Percentiles rank a stretch among this genome's conserved stretches.
phyloP scores from a whole-genome alignment of 2,888 invertebrate genomes.

The Zaprionus lineosus region DNA sequence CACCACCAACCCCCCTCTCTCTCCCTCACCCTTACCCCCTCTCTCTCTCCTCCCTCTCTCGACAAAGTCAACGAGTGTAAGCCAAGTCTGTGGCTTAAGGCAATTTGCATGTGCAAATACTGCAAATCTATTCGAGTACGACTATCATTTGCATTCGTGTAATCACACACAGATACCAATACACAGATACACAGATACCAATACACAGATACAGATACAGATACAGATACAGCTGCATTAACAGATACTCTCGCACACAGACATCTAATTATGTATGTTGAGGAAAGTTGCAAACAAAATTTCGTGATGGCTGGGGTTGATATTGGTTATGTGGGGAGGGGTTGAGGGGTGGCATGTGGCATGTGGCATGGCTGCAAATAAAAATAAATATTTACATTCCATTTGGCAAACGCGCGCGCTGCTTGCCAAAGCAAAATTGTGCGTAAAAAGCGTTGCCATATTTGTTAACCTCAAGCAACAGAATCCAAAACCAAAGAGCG shows the following conservation, averaged over 20 bases:
- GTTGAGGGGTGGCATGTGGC: too few relatives aligned
- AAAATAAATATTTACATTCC: slow-evolving; percentile 79
- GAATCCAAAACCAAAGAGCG: slow-evolving; percentile 13
- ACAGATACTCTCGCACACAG: slow-evolving; percentile 34
- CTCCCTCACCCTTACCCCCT: not conserved
- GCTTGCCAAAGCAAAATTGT: slow-evolving; percentile 70
- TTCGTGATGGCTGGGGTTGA: too few relatives aligned
- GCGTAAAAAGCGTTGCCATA: slow-evolving; percentile 74
- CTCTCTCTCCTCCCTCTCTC: not conserved
- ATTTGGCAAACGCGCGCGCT: slow-evolving; percentile 65
- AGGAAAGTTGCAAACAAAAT: slow-evolving; percentile 68
- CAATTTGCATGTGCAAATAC: slow-evolving; percentile 72
- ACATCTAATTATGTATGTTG: slow-evolving; percentile 75
- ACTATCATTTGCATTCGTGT: slow-evolving; percentile 62
- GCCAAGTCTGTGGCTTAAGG: slow-evolving; percentile 73
- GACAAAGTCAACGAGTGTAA: slow-evolving; percentile 45
- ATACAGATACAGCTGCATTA: slow-evolving; percentile 13
- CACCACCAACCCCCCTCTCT: not conserved
- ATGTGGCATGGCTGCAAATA: slow-evolving; percentile 63
- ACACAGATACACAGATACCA: not conserved
- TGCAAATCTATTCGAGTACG: slow-evolving; percentile 64
- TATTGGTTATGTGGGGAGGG: too few relatives aligned
- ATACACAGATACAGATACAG: slow-evolving; percentile 25
- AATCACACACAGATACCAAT: not conserved
- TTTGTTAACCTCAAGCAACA: slow-evolving; percentile 78